Base-by-base conservation (phyloP, 2,888 invertebrate genomes). In the Oscheius sp. region DNA sequence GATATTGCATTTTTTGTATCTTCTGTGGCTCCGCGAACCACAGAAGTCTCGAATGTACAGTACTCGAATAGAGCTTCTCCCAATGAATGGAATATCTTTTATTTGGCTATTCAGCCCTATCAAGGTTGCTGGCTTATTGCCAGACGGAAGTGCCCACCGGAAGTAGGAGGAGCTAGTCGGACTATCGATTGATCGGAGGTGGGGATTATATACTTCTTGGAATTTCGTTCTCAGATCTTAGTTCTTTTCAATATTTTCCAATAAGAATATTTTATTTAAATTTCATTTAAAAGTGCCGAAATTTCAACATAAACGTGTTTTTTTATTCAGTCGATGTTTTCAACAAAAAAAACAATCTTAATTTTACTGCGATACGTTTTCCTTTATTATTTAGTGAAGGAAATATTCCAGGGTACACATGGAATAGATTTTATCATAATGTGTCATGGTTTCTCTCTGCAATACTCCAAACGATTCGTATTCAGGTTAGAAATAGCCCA, bases 171-270 rank as follows among this genome's bases (percentile, higher is more conserved):
- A 27, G 61, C 42, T 27, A 61, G 29, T 15, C 55, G 31, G 25
- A 34, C 29, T 45, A 61, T 61, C 25, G 61, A 61, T 61, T 61
- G 61, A 61, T 61, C 29, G 45, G 45, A 45, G 61, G 45, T 55
- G 55, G 50, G 37, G 33, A 55, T 55, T 17, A 33, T 55, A 33
- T n/a, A 20, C 48, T 48, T 48, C 8, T 46, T 46, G 10, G 15
- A 46, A 12, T 46, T 46, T 46, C 17, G 8, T 46, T 46, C 17
- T 10, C 17, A 46, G 17, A n/a, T 20, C 17, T 20, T 17, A 46
- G 46, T 46, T 46, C 17, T 46, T 20, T 6, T n/a, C 46, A 46
- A n/a, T 46, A 12, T 46, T 46, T 46, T 10, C 20, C 6, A 48
- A 48, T 23, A 25, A 45, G 20, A 45, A 45, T 45, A 8, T 10